Evolutionary conservation across 2,797 vertebrate species (phyloP).

Genomic region (Anabacerthia variegaticeps): DNA sequence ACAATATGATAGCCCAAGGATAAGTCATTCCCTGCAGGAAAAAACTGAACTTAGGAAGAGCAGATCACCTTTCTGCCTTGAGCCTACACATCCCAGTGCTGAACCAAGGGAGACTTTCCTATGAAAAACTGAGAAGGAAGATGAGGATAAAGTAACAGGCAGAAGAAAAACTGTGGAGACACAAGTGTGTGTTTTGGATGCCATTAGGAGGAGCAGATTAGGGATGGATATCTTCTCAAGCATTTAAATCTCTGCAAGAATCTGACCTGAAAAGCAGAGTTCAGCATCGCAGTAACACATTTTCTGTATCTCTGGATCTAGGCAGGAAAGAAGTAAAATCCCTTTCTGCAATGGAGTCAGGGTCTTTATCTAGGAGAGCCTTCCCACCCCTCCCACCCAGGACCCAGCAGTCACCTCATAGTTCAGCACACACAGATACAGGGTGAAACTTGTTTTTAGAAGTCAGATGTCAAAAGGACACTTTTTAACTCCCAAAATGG

Average conservation of each 20-base stretch:
- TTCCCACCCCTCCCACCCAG: background rate
- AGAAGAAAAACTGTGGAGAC: background rate
- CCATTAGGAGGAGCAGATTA: background rate
- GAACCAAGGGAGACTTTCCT: background rate
- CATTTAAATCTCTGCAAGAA: background rate
- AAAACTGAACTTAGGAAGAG: background rate
- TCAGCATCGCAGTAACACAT: background rate
- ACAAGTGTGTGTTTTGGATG: background rate
- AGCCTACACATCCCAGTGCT: background rate
- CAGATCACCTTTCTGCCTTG: background rate
- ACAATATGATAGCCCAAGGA: background rate
- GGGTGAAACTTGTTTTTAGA: background rate
- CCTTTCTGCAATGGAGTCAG: background rate
- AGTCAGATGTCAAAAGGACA: slow-evolving; percentile 30
- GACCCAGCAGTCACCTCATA: background rate
- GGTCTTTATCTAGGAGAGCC: background rate
- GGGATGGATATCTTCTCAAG: background rate
- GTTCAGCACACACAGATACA: background rate
- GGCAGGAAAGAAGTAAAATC: background rate
- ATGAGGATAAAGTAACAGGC: background rate
- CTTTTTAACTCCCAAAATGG: background rate
- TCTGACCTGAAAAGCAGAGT: background rate
- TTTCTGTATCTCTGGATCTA: background rate
- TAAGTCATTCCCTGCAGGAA: background rate
- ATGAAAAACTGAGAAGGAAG: background rate